Percentiles rank a stretch among this genome's conserved stretches.
Evolutionary conservation across 2,888 invertebrate genomes (phyloP).

Genomic region (Linyphia triangularis): DNA sequence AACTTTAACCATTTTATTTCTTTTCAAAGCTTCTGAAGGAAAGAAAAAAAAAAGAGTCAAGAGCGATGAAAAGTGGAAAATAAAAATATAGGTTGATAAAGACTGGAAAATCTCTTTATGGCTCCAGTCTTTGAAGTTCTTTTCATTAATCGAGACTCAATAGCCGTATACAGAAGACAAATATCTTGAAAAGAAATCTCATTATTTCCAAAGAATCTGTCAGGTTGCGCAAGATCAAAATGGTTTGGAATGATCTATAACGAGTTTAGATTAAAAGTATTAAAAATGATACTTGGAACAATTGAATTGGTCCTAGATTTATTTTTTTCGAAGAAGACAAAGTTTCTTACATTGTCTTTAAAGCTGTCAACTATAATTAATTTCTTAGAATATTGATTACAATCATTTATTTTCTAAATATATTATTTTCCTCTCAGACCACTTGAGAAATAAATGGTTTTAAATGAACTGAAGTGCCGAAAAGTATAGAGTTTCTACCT

Average conservation of each 20-base stretch:
- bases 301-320: background rate
- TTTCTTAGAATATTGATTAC: background rate
- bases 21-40: slow-evolving; percentile 1
- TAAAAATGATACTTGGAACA: background rate
- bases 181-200: background rate
- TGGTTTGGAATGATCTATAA: background rate
- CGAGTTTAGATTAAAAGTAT: background rate
- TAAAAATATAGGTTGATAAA: background rate
- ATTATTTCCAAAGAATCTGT: background rate
- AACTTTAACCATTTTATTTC: background rate
- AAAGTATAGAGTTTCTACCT: too few relatives aligned
- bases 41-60: background rate
- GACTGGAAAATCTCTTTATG: slow-evolving; percentile 20
- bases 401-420: too few relatives aligned
- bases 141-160: slow-evolving; percentile 7
- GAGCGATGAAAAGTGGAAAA: slow-evolving; percentile 15
- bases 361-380: background rate
- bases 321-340: background rate
- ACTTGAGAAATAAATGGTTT: too few relatives aligned
- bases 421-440: too few relatives aligned
- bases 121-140: background rate
- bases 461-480: too few relatives aligned
- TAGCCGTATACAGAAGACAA: background rate
- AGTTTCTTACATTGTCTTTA: background rate
- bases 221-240: background rate